These are phyloP conservation scores for Symphodus melops DNA, from an alignment of 2,113 vertebrate genomes.

Conservation along the genomic window DNA sequence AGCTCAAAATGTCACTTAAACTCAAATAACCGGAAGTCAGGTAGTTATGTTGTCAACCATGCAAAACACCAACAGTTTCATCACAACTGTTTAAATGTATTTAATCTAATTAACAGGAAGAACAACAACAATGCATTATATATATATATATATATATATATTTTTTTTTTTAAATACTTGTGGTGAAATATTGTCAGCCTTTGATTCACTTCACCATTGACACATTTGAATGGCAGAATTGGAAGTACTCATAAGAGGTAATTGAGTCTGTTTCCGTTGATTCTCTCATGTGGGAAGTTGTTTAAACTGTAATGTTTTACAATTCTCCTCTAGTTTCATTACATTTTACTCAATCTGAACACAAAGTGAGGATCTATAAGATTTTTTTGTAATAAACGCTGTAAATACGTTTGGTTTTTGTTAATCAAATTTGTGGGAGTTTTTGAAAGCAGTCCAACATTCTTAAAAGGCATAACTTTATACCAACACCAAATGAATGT, in stretches of 20 bases:
- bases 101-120: no score
- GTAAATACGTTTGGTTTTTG: neutral
- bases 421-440: neutral
- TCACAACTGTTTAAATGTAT: no score
- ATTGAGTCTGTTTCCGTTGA: neutral
- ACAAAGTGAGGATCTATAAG: neutral
- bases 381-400: neutral
- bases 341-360: neutral
- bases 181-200: no score
- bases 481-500: neutral
- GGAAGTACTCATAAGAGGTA: neutral
- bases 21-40: no score
- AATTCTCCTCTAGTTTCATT: neutral
- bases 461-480: slow-evolving; percentile 14
- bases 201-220: no score
- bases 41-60: no score
- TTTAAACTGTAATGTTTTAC: neutral
- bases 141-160: no score
- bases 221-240: slow-evolving; percentile 28
- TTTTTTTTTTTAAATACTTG: no score
- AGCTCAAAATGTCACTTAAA: no score
- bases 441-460: neutral
- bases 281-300: neutral
- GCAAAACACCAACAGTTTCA: no score
- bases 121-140: no score